Evolutionary conservation across 2,888 invertebrate genomes (phyloP).

Genomic region (Rapana venosa): DNA sequence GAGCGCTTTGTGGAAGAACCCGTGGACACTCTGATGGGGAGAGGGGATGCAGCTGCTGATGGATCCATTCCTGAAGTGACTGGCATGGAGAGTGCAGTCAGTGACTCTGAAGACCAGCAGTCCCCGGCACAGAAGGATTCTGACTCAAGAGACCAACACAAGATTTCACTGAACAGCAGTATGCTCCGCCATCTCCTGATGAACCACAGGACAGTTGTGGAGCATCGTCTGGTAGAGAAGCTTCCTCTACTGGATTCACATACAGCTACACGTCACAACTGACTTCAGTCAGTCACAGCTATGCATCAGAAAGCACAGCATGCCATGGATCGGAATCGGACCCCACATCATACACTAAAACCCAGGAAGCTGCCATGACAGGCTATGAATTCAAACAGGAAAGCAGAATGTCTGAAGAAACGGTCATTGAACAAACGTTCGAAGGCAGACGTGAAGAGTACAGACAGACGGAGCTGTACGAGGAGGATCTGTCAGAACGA

Average conservation of each 20-base stretch:
- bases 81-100: neutral
- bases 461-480: neutral
- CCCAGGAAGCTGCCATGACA: constrained; percentile 49
- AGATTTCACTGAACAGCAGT: neutral
- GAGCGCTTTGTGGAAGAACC: constrained; percentile 53
- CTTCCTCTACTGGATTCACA: neutral
- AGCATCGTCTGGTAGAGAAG: constrained; percentile 55
- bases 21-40: constrained; percentile 31
- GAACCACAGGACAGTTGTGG: constrained; percentile 30
- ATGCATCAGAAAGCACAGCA: constrained; percentile 49
- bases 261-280: constrained; percentile 30
- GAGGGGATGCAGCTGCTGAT: constrained; percentile 18
- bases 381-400: constrained; percentile 59
- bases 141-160: no score
- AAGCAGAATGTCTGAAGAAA: constrained; percentile 69
- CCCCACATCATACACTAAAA: constrained; percentile 47
- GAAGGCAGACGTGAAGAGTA: constrained; percentile 3
- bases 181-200: neutral
- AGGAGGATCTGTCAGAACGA: constrained; percentile 56
- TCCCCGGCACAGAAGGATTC: no score
- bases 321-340: constrained; percentile 61
- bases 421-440: constrained; percentile 70
- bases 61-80: constrained; percentile 13
- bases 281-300: constrained; percentile 5
- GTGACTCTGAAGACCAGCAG: neutral